Evolutionary conservation across 2,113 vertebrate genomes (phyloP), one percentile per base, ranked within the genome.

Genomic region (Saimiri boliviensis): DNA sequence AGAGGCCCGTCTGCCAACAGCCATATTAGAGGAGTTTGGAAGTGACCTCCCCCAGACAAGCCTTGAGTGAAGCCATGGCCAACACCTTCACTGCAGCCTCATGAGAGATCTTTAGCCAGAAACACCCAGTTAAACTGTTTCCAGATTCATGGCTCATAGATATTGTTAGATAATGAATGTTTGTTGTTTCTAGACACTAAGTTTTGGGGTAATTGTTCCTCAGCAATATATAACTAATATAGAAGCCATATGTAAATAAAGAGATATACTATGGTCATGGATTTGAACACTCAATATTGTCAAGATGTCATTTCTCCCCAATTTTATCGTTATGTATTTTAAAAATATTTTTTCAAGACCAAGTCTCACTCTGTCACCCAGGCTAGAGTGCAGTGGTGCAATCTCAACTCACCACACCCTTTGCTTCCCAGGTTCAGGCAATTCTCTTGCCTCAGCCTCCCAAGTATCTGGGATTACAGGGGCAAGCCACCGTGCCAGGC

Each of bases 221-320:
- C 42, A 63, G 8, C 17, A 60, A 14, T n/a, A 93, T 10, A 2
- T 76, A 63, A 94, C 40, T 63, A 80, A 97, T 40, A 84, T 1
- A 81, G 54, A 94, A 92, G 6, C 54, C n/a, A 63, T 56, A 42
- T 1, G n/a, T 68, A 80, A 79, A 45, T 56, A 16, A 88, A 95
- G 37, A 95, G 3, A 66, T 40, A 71, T 0, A 45, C 9, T 87
- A 12, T 45, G 35, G 60, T 70, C 20, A 54, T 54, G 40, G 32
- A 52, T 20, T 88, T 6, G 66, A 93, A 86, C n/a, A 93, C 25
- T 76, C 12, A 21, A 68, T 70, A 82, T 40, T 70, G 47, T 74
- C 86, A 96, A 47, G 19, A 88, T 89, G 27, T 80, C 21, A 80
- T 87, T 93, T 93, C 56, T 70, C n/a, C 68, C 63, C 27, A 63